Evolutionary conservation across 2,113 vertebrate genomes (phyloP), one percentile per base, ranked within the genome.

Genomic region (Toxostoma redivivum): DNA sequence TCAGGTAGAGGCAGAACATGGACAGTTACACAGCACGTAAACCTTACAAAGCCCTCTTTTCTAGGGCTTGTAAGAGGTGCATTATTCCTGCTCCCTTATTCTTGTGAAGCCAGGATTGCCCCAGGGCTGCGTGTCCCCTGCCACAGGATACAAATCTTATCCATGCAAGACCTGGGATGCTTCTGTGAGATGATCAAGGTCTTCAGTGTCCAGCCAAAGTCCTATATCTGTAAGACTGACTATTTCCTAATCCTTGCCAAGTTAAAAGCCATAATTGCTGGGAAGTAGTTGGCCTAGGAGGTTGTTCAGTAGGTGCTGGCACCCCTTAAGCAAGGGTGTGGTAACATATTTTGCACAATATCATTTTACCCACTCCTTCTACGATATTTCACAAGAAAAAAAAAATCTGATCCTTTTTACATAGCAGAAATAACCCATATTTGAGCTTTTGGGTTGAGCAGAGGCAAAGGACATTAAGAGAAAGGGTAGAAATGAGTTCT

Each of bases 71-170:
- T 27, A 84, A 51, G 16, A 40, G 18, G 16, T 9, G 9, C 15
- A 37, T 14, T 20, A 50, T 81, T 45, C 11, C 45, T 64, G 12
- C 50, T 86, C 51, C 21, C 10, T 25, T 57, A 53, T 12, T 76
- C 37, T 53, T 37, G 18, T 9, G 2, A 19, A 80, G n/a, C 8
- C 23, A 76, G 48, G 42, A 42, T 19, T 51, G 15, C 20, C 65
- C 14, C 25, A 20, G 19, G 25, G 11, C 31, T 53, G 10, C 35
- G 6, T 1, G 6, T 28, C 10, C 17, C 33, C 50, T 37, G 51
- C 35, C 61, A 53, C 33, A 50, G 23, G 5, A 31, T 3, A 17
- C 0, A 0, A 14, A 13, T 9, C 33, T 40, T 17, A 53, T 2
- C 61, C 17, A 15, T 4, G 15, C 12, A 71, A 30, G 53, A 45